phyloP scores from a whole-genome alignment of 2,888 invertebrate genomes.

The Lasioglossum morio region DNA sequence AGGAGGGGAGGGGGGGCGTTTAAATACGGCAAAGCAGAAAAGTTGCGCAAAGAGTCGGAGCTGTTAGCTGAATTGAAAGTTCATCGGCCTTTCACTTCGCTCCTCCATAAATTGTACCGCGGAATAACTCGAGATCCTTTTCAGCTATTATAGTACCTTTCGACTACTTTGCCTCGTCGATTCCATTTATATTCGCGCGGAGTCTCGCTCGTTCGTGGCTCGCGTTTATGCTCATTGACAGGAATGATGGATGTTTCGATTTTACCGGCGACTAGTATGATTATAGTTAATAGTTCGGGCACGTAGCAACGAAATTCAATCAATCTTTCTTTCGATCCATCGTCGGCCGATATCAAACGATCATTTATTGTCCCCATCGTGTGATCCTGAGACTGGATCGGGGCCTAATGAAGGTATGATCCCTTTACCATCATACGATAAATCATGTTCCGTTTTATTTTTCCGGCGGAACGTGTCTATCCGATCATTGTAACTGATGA shows the following conservation, averaged over 20 bases:
- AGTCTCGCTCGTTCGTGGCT: slow-evolving; percentile 56
- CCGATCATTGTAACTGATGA: slow-evolving; percentile 21
- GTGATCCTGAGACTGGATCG: slow-evolving; percentile 43
- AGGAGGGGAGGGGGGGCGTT: background rate
- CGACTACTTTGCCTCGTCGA: slow-evolving; percentile 62
- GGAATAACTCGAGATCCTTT: slow-evolving; percentile 51
- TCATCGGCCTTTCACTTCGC: slow-evolving; percentile 58
- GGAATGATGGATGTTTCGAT: slow-evolving; percentile 76
- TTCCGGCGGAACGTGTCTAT: slow-evolving; percentile 35
- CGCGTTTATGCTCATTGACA: slow-evolving; percentile 72
- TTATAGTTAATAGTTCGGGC: slow-evolving; percentile 70
- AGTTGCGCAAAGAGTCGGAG: slow-evolving; percentile 17
- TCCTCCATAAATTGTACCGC: slow-evolving; percentile 45
- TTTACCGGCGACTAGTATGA: slow-evolving; percentile 70
- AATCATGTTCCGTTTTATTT: slow-evolving; percentile 46
- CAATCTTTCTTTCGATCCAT: slow-evolving; percentile 70
- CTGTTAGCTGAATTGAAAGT: slow-evolving; percentile 46
- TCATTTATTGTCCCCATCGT: slow-evolving; percentile 57
- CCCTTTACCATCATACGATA: slow-evolving; percentile 40
- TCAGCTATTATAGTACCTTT: slow-evolving; percentile 58
- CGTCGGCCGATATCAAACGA: slow-evolving; percentile 57
- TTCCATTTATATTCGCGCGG: slow-evolving; percentile 65
- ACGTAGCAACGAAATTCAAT: slow-evolving; percentile 73
- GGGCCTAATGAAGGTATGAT: slow-evolving; percentile 55
- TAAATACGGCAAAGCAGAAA: slow-evolving; percentile 19